These are phyloP conservation scores for Mongoloraphidia duomilia DNA, from an alignment of 2,888 invertebrate species.

Conservation along the genomic window DNA sequence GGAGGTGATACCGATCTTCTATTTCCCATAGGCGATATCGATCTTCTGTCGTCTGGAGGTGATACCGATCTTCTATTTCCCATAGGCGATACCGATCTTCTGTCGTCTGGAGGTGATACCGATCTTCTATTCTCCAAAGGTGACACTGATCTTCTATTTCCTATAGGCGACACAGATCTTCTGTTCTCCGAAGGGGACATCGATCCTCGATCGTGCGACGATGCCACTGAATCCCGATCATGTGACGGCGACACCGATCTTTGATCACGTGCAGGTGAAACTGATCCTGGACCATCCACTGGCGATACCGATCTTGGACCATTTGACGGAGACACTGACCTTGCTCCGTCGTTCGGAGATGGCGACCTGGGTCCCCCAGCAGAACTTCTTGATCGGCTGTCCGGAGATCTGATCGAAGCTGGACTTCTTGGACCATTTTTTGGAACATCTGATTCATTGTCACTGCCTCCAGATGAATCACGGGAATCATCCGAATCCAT, in stretches of 20 bases:
- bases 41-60: not conserved
- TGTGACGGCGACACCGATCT: not conserved
- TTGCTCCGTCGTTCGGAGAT: slow-evolving; percentile 1
- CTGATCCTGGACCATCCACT: not conserved
- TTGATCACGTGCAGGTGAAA: not conserved
- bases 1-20: no score
- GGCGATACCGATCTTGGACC: slow-evolving; percentile 10
- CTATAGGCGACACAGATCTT: not conserved
- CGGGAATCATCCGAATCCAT: slow-evolving; percentile 49
- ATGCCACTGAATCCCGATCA: not conserved
- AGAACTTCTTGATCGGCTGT: slow-evolving; percentile 3
- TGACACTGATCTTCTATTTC: no score
- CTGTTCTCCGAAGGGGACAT: not conserved
- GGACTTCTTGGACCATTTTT: slow-evolving; percentile 14
- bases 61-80: not conserved
- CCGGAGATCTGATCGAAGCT: slow-evolving; percentile 8
- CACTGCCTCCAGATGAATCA: slow-evolving; percentile 31
- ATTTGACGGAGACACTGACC: slow-evolving; percentile 10
- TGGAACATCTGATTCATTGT: slow-evolving; percentile 21
- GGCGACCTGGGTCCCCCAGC: slow-evolving; percentile 6
- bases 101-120: no score
- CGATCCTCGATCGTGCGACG: not conserved
- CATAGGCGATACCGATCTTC: no score
- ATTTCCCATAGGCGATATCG: no score
- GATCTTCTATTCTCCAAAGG: no score